Percentiles rank a stretch among this genome's conserved stretches.
Evolutionary conservation across 1,140 invertebrate genomes (phyloP).

Genomic region (Macrocentrus cingulum): DNA sequence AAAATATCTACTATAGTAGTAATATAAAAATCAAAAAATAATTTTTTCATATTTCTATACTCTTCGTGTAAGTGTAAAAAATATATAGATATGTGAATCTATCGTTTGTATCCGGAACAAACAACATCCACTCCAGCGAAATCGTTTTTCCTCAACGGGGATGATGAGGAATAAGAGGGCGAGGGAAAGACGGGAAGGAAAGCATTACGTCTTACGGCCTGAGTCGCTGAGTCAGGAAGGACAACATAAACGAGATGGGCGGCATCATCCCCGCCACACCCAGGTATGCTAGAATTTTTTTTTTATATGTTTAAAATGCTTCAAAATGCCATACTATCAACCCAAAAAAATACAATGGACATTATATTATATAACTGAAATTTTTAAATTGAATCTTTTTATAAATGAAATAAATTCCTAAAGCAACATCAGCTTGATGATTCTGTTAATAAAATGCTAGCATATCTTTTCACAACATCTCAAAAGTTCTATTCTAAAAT

Average conservation of each 20-base stretch:
- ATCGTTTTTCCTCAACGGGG: constrained; percentile 19
- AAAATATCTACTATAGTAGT: too few relatives aligned
- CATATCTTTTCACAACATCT: too few relatives aligned
- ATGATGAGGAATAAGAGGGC: constrained; percentile 10
- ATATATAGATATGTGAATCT: constrained; percentile 2
- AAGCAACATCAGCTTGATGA: too few relatives aligned
- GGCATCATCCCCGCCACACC: constrained; percentile 47
- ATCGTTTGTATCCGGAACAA: constrained; percentile 22
- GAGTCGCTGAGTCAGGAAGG: constrained; percentile 48
- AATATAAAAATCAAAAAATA: not conserved
- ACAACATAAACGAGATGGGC: constrained; percentile 54
- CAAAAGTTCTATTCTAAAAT: too few relatives aligned
- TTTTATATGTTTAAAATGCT: constrained; percentile 33
- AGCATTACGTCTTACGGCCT: constrained; percentile 25
- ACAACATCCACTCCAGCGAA: constrained; percentile 25
- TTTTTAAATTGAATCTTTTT: too few relatives aligned
- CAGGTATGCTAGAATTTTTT: constrained; percentile 51
- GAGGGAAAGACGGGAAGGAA: not conserved
- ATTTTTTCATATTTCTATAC: not conserved
- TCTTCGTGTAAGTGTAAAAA: not conserved
- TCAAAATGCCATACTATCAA: not conserved
- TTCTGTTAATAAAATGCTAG: too few relatives aligned
- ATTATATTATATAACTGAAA: too few relatives aligned
- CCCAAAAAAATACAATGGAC: not conserved
- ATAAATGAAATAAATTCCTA: too few relatives aligned